Conservation (phyloP, 2,113 vertebrate species). For the Dromaius novaehollandiae region DNA sequence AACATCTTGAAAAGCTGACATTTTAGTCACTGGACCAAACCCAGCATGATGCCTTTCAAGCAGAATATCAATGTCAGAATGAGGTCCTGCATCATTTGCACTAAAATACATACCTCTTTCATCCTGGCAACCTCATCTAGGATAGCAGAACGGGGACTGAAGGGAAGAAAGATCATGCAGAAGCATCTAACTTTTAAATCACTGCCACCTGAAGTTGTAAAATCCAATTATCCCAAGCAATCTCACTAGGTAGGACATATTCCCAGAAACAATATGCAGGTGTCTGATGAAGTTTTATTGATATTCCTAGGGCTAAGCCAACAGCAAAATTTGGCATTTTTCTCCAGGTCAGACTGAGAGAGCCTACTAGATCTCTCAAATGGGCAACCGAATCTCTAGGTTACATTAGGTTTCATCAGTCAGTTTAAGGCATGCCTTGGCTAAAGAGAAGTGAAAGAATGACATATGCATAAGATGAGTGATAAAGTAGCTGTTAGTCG, state of each 20-base stretch:
- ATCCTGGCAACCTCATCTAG: background rate
- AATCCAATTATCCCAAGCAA: background rate
- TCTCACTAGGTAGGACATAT: background rate
- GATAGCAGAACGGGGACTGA: background rate
- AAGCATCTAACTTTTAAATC: background rate
- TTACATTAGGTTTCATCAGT: background rate
- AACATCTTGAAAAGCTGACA: background rate
- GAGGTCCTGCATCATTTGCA: conserved; percentile 10
- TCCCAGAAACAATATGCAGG: background rate
- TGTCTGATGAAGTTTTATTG: background rate
- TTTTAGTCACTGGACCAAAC: background rate
- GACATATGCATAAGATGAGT: background rate
- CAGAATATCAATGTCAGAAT: conserved; percentile 34
- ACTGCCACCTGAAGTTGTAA: background rate
- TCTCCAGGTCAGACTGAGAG: background rate
- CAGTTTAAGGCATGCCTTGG: background rate
- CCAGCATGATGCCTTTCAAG: conserved; percentile 13
- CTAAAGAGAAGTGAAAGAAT: background rate
- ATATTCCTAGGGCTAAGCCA: background rate
- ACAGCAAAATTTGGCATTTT: background rate
- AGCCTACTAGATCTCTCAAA: background rate
- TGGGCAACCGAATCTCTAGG: background rate
- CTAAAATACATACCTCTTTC: conserved; percentile 68
- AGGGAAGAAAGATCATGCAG: background rate
- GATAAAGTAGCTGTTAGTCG: background rate